phyloP scores from a whole-genome alignment of 2,797 vertebrate species.

The Chiloscyllium punctatum region DNA sequence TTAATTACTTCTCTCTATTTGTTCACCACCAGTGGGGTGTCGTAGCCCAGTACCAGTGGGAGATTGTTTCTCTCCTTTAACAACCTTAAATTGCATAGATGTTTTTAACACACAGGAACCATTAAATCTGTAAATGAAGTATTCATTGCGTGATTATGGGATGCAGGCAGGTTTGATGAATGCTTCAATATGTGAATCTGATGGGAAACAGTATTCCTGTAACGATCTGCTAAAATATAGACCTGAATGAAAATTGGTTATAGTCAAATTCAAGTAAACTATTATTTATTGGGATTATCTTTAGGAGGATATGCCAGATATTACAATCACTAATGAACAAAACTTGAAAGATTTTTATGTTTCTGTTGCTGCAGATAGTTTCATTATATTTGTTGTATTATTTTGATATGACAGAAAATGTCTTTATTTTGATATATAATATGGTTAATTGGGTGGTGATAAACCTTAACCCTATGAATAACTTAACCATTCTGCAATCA shows the following conservation, averaged over 20 bases:
- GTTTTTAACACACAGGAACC: neutral
- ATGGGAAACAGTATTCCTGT: neutral
- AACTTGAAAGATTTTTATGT: neutral
- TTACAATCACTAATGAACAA: neutral
- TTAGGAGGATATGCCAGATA: too few relatives aligned
- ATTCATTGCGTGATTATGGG: neutral
- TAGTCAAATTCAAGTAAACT: neutral
- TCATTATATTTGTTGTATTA: neutral
- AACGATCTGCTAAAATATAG: conserved; percentile 1
- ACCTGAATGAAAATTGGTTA: neutral
- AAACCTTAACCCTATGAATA: neutral
- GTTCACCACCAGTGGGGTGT: neutral
- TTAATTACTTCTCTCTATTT: conserved; percentile 27
- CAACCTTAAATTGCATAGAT: neutral
- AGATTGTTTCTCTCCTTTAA: neutral
- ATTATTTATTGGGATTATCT: neutral
- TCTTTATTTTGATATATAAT: neutral
- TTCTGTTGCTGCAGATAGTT: neutral
- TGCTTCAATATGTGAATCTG: neutral
- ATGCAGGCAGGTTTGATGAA: neutral
- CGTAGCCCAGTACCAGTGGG: neutral
- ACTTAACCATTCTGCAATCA: neutral
- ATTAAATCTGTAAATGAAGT: neutral
- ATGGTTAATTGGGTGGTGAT: neutral
- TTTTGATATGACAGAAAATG: neutral